These are phyloP conservation scores for Leguminivora glycinivorella DNA, from an alignment of 1,140 invertebrate genomes.

Conservation along the genomic window DNA sequence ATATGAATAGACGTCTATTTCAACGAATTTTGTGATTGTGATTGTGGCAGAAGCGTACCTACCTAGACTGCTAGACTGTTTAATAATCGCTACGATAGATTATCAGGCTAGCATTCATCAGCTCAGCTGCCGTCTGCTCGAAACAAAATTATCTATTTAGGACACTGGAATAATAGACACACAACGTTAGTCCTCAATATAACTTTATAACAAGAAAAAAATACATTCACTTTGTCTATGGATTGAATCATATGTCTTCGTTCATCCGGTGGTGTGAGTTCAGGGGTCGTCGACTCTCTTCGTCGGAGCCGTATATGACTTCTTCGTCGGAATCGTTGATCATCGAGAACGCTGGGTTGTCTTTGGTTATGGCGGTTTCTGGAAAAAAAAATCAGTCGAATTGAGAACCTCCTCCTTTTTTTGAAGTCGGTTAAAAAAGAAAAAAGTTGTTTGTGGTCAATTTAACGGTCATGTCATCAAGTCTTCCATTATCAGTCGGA, in stretches of 20 bases:
- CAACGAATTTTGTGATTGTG: too few relatives aligned
- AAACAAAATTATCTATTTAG: constrained; percentile 1
- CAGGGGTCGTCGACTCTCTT: constrained; percentile 88
- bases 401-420: too few relatives aligned
- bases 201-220: constrained; percentile 65
- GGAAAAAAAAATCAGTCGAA: constrained; percentile 58
- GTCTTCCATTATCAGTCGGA: too few relatives aligned
- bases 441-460: too few relatives aligned
- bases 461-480: too few relatives aligned
- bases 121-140: too few relatives aligned
- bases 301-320: constrained; percentile 96
- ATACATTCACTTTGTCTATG: constrained; percentile 45
- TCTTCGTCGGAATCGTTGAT: constrained; percentile 99
- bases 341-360: constrained; percentile 98
- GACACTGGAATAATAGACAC: background rate
- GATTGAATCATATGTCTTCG: constrained; percentile 70
- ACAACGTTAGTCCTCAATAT: constrained; percentile 27
- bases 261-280: constrained; percentile 78
- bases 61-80: too few relatives aligned
- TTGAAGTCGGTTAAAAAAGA: too few relatives aligned
- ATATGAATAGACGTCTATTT: too few relatives aligned
- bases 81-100: too few relatives aligned
- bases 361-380: constrained; percentile 95
- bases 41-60: too few relatives aligned
- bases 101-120: background rate